Evolutionary conservation across 2,797 vertebrate genomes (phyloP).

Genomic region (Pipistrellus pygmaeus): DNA sequence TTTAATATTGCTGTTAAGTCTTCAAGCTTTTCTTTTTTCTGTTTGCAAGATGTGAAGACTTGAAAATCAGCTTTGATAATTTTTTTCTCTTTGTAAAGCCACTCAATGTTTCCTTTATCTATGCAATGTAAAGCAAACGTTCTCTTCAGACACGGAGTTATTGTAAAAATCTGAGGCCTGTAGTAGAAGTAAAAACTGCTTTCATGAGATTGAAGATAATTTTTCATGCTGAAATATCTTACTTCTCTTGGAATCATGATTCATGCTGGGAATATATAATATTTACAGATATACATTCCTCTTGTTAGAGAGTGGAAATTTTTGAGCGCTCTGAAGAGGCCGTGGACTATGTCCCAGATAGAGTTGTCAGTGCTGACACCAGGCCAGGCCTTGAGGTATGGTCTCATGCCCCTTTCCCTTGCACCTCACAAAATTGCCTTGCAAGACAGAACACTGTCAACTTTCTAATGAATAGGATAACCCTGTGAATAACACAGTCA

Average conservation of each 20-base stretch:
- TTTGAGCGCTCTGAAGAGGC: no score
- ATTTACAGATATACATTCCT: not conserved
- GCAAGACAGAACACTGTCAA: no score
- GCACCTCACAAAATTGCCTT: no score
- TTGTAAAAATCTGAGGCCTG: not conserved
- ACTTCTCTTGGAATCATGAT: not conserved
- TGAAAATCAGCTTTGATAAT: slow-evolving; percentile 32
- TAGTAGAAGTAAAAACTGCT: not conserved
- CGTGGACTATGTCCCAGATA: no score
- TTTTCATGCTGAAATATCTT: not conserved
- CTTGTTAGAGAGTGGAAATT: no score
- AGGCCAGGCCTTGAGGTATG: no score
- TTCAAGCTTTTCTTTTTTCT: not conserved
- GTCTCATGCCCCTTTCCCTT: no score
- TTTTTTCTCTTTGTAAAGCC: not conserved
- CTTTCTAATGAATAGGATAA: no score
- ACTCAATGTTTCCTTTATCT: not conserved
- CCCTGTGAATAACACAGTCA: no score
- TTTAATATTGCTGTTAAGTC: not conserved
- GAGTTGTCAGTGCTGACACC: no score
- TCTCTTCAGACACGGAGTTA: not conserved
- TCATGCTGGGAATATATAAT: not conserved
- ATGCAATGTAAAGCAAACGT: not conserved
- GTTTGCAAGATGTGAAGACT: not conserved
- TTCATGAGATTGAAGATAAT: not conserved